phyloP scores from a whole-genome alignment of 2,797 vertebrate genomes.

The Anguilla marmorata region DNA sequence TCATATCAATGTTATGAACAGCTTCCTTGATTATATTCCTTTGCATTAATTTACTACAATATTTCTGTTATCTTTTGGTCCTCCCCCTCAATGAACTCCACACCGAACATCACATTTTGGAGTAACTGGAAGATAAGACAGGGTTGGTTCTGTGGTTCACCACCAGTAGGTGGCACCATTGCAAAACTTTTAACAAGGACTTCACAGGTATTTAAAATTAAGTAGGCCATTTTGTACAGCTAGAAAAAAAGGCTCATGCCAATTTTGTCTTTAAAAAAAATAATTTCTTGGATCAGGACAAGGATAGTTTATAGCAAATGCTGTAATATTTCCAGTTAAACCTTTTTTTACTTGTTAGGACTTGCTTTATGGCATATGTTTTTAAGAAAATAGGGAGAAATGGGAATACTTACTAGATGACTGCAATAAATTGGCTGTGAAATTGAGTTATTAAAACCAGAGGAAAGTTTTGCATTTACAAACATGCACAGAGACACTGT shows the following conservation, averaged over 20 bases:
- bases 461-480: too few relatives aligned
- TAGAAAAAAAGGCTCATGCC: not conserved
- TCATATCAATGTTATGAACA: not conserved
- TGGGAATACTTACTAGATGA: not conserved
- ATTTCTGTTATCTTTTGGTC: not conserved
- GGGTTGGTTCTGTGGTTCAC: not conserved
- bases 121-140: not conserved
- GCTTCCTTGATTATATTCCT: not conserved
- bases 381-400: not conserved
- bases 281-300: not conserved
- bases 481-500: too few relatives aligned
- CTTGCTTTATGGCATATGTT: not conserved
- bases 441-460: too few relatives aligned
- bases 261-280: not conserved
- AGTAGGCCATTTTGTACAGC: too few relatives aligned
- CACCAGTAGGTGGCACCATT: constrained; percentile 31
- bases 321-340: not conserved
- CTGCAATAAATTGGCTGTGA: too few relatives aligned
- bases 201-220: not conserved
- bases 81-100: not conserved
- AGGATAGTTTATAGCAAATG: not conserved
- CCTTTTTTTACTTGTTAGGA: constrained; percentile 8
- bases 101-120: not conserved
- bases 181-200: not conserved
- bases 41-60: not conserved